A percentile compares a stretch with the other conserved stretches of the same genome.
phyloP scores from a whole-genome alignment of 2,797 vertebrate species.

The Cirrhinus molitorella region DNA sequence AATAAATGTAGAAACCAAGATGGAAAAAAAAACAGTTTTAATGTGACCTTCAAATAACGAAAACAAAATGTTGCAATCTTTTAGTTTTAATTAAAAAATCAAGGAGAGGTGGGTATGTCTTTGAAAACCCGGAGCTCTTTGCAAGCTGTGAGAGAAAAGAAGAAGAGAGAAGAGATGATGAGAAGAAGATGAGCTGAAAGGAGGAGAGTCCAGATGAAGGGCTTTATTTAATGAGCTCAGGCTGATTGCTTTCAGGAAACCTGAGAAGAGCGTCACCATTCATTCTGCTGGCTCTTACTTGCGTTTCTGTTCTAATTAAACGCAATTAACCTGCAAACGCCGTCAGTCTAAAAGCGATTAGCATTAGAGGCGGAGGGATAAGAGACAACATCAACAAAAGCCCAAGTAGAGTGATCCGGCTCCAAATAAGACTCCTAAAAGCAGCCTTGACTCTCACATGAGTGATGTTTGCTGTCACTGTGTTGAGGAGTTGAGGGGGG shows the following conservation, averaged over 20 bases:
- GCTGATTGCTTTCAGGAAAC: slow-evolving; percentile 9
- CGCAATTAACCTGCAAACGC: not conserved
- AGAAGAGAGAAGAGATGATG: not conserved
- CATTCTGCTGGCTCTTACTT: slow-evolving; percentile 12
- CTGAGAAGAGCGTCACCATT: slow-evolving; percentile 2
- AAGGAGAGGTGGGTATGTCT: not conserved
- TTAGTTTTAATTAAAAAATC: not conserved
- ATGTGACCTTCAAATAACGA: not conserved
- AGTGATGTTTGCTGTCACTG: not conserved
- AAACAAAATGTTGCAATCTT: not conserved
- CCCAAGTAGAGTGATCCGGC: not conserved
- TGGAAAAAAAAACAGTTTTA: too few species aligned
- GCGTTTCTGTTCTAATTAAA: not conserved
- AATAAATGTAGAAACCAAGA: too few species aligned
- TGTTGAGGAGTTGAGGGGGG: not conserved
- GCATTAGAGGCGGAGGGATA: not conserved
- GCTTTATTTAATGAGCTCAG: not conserved
- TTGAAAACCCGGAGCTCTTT: slow-evolving; percentile 35
- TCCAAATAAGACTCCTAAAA: not conserved
- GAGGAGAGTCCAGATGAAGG: not conserved
- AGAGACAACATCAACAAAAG: not conserved
- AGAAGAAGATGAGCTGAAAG: slow-evolving; percentile 12
- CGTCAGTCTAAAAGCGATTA: not conserved
- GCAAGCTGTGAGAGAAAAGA: not conserved
- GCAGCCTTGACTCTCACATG: not conserved